Percentiles rank a stretch among this genome's conserved stretches.
These are phyloP conservation scores for Semotilus atromaculatus DNA, from an alignment of 2,797 vertebrate species.

Conservation along the genomic window DNA sequence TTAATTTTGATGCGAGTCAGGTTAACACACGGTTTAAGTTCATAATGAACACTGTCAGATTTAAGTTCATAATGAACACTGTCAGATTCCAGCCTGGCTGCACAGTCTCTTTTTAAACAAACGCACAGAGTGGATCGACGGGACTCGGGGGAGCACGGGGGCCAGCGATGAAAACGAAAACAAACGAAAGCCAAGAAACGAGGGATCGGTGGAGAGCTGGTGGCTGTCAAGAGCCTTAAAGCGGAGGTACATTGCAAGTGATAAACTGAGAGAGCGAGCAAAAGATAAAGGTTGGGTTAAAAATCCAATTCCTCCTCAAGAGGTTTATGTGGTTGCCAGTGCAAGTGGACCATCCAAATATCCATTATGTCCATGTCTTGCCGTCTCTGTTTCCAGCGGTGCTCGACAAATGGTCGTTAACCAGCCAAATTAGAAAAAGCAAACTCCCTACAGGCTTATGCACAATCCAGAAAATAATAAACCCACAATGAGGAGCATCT, in stretches of 20 bases:
- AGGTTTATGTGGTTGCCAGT: conserved; percentile 27
- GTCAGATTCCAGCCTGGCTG: conserved; percentile 35
- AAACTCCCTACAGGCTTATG: conserved; percentile 49
- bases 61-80: conserved; percentile 34
- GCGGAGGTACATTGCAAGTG: not conserved
- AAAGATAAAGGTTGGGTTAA: conserved; percentile 19
- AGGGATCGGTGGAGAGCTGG: conserved; percentile 2
- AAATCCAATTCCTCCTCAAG: conserved; percentile 42
- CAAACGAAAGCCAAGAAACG: conserved; percentile 60
- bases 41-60: conserved; percentile 36
- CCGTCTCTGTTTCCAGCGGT: conserved; percentile 5
- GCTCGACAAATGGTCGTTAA: conserved; percentile 12
- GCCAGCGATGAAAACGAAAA: conserved; percentile 64
- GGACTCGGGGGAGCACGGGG: conserved; percentile 31
- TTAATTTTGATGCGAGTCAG: conserved; percentile 43
- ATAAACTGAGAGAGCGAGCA: conserved; percentile 18
- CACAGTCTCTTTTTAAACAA: conserved; percentile 47
- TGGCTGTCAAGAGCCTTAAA: conserved; percentile 24
- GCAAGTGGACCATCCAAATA: conserved; percentile 34
- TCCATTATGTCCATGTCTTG: conserved; percentile 9
- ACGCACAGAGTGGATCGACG: conserved; percentile 22
- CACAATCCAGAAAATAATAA: conserved; percentile 49
- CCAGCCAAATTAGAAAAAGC: conserved; percentile 51
- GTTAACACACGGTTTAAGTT: conserved; percentile 43
- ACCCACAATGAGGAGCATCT: conserved; percentile 55